phyloP scores from a whole-genome alignment of 1,140 invertebrate species.

The Apis mellifera region DNA sequence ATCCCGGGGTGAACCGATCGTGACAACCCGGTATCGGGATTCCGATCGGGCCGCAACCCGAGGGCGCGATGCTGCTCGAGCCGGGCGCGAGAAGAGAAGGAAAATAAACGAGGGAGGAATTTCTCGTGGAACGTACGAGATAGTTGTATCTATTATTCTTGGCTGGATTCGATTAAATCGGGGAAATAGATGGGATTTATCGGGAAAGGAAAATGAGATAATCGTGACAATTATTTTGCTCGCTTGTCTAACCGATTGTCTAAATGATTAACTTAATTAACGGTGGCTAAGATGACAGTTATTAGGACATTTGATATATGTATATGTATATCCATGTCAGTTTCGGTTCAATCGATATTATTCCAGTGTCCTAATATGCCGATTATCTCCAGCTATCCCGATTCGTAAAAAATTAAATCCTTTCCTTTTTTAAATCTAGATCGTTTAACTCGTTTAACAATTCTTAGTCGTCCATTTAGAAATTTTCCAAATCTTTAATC shows the following conservation, averaged over 20 bases:
- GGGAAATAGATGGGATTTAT: constrained; percentile 11
- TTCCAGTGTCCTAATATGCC: background rate
- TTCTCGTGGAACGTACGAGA: background rate
- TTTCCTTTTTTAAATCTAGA: no score
- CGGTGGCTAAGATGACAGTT: no score
- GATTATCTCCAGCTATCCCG: background rate
- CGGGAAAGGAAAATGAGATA: background rate
- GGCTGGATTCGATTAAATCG: background rate
- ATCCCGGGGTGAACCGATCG: background rate
- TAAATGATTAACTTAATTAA: no score
- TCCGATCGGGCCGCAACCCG: no score
- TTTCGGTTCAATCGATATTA: no score
- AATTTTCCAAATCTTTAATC: background rate
- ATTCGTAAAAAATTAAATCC: constrained; percentile 12
- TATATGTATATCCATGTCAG: no score
- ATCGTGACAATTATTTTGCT: no score
- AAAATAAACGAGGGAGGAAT: background rate
- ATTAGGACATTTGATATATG: no score
- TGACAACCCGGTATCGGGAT: background rate
- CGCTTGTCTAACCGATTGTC: no score
- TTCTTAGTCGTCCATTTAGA: no score
- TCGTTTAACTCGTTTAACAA: no score
- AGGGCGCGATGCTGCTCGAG: no score
- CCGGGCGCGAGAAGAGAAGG: background rate
- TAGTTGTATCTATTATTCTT: background rate